Percentiles rank a stretch among this genome's conserved stretches.
Conservation (phyloP, 35 echinoderm and acorn worm species). For the Holothuria glaberrima region DNA sequence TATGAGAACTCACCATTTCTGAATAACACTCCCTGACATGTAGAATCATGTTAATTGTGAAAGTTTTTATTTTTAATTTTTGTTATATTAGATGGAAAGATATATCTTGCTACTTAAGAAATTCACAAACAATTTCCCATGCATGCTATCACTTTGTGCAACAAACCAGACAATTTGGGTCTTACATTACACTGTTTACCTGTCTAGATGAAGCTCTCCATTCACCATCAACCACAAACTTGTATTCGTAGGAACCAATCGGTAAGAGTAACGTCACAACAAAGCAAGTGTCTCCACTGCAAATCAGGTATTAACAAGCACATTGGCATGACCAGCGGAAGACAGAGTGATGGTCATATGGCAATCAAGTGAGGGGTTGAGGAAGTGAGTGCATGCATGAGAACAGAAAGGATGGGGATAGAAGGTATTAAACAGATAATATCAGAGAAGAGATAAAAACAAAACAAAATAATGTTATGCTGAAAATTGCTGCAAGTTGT, state of each 20-base stretch:
- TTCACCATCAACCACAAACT: constrained; percentile 80
- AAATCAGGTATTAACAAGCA: constrained; percentile 21
- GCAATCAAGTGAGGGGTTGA: not conserved
- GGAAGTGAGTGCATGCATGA: not conserved
- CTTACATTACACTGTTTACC: constrained; percentile 48
- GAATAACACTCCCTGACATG: no score
- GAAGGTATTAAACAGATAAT: not conserved
- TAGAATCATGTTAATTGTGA: no score
- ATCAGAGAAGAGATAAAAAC: not conserved
- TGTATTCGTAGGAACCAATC: constrained; percentile 61
- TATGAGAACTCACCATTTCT: no score
- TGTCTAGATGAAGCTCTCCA: constrained; percentile 68
- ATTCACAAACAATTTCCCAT: not conserved
- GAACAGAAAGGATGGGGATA: not conserved
- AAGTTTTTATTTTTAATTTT: no score
- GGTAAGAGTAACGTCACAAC: constrained; percentile 39
- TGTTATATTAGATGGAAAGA: no score
- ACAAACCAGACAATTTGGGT: not conserved
- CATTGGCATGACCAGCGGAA: not conserved
- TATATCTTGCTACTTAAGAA: no score
- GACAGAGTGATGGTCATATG: not conserved
- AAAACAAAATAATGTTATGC: constrained; percentile 1
- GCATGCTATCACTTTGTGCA: not conserved
- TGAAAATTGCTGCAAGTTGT: not conserved
- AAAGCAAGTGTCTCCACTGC: constrained; percentile 57